Conservation (phyloP, 2,797 vertebrate species). For the Rhabdomys pumilio region DNA sequence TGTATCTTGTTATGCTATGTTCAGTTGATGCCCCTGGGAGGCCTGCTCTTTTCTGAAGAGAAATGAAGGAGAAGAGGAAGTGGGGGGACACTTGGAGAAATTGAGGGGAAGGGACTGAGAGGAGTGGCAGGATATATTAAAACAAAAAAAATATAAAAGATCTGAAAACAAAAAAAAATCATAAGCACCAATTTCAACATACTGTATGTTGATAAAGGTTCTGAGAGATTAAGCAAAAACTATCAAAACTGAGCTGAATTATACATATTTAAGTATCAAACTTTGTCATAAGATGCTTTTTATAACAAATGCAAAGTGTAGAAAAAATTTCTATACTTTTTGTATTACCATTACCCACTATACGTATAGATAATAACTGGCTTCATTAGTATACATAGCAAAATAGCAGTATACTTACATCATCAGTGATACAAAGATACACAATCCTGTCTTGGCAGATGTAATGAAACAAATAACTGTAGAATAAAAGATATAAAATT, state of each 20-base stretch:
- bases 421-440: slow-evolving; percentile 99
- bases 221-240: slow-evolving; percentile 58
- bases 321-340: slow-evolving; percentile 33
- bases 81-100: neutral
- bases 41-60: neutral
- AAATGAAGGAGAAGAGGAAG: neutral
- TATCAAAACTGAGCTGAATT: slow-evolving; percentile 51
- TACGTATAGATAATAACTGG: slow-evolving; percentile 52
- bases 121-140: neutral
- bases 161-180: slow-evolving; percentile 10
- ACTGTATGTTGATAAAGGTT: slow-evolving; percentile 52
- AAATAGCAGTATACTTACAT: slow-evolving; percentile 93
- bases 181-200: slow-evolving; percentile 55
- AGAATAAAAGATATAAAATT: slow-evolving; percentile 71
- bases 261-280: slow-evolving; percentile 29
- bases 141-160: neutral
- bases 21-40: neutral
- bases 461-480: slow-evolving; percentile 99
- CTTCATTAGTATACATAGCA: slow-evolving; percentile 52
- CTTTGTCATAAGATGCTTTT: slow-evolving; percentile 54
- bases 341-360: slow-evolving; percentile 32
- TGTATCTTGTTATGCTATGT: neutral
- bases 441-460: slow-evolving; percentile 99
- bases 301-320: slow-evolving; percentile 59
- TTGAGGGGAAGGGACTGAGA: neutral